Base-by-base conservation (phyloP, 2,888 invertebrate genomes). In the Helleia helle region DNA sequence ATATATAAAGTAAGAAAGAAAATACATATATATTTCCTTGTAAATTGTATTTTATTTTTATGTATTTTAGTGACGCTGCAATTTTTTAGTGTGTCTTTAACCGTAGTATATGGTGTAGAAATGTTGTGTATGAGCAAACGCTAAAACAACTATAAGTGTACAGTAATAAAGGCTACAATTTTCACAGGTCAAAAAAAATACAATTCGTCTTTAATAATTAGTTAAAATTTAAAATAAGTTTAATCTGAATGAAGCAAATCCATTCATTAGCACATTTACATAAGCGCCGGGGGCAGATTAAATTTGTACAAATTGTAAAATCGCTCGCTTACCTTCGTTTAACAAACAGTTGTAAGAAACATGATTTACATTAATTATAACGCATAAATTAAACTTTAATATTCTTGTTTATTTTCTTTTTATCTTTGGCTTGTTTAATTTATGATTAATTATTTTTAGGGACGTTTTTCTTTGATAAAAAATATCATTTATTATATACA, bases 281-380 rank as follows among this genome's bases (percentile, higher is more conserved):
- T 77, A 76, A 76, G 67, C 75, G 70, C 72, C 61, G 54, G 51
- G 56, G 59, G 71, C 66, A 70, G 67, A 72, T 74, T 71, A 69
- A 73, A 70, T 70, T 71, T 71, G 70, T 62, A 71, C 48, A 45
- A 58, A 58, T 54, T 55, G 54, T 48, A 47, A 54, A 57, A 61
- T 55, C 51, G 44, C 57, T 55, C 49, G 49, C 50, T 54, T 46
- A 57, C 47, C 49, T 41, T 40, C 49, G 38, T 37, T 44, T 31
- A 40, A 42, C 34, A 34, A 47, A 44, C 36, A 28, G 37, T 40
- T 37, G 15, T 34, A 36, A 40, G 37, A 31, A 40, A 40, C 40
- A 40, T 31, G 30, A 31, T 40, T 40, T 40, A 40, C 31, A 40
- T 40, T 40, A 31, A 40, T 40, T 31, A 31, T 31, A 40, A 17